phyloP scores from a whole-genome alignment of 2,888 invertebrate genomes.

The Parnassius mnemosyne region DNA sequence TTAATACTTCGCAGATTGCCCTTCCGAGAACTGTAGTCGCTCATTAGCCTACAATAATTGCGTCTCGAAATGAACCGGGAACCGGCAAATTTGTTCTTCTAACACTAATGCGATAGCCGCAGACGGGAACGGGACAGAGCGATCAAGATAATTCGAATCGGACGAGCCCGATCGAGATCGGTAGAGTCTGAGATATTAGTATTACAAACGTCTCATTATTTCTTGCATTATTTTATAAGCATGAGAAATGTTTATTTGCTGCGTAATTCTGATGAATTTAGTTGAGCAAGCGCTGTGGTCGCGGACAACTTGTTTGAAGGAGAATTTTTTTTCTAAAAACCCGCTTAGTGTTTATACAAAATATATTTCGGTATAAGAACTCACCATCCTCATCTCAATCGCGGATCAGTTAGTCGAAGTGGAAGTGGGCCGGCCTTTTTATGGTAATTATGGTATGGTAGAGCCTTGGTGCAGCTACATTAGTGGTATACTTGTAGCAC shows the following conservation, averaged over 20 bases:
- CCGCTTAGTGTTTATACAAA: too few relatives aligned
- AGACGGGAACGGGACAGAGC: conserved; percentile 54
- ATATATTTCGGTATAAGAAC: too few relatives aligned
- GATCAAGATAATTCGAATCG: conserved; percentile 63
- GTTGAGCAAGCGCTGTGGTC: conserved; percentile 11
- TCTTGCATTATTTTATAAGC: conserved; percentile 49
- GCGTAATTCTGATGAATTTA: conserved; percentile 16
- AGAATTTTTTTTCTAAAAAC: not conserved
- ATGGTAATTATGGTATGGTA: too few relatives aligned
- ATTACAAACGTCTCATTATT: conserved; percentile 64
- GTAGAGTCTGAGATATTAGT: conserved; percentile 59
- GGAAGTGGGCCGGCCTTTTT: too few relatives aligned
- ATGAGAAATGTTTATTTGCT: conserved; percentile 26
- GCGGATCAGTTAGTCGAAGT: too few relatives aligned
- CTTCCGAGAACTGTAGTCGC: conserved; percentile 50
- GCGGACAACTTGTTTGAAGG: not conserved
- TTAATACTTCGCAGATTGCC: conserved; percentile 49
- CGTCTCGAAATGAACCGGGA: conserved; percentile 53
- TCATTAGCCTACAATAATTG: conserved; percentile 65
- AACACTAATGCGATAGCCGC: conserved; percentile 34
- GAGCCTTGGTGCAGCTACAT: too few relatives aligned
- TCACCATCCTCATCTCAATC: too few relatives aligned
- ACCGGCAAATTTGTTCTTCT: conserved; percentile 46
- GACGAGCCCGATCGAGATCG: conserved; percentile 62
- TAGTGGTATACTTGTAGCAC: too few relatives aligned